Conservation (phyloP, 2,797 vertebrate genomes). For the Agapornis canus region DNA sequence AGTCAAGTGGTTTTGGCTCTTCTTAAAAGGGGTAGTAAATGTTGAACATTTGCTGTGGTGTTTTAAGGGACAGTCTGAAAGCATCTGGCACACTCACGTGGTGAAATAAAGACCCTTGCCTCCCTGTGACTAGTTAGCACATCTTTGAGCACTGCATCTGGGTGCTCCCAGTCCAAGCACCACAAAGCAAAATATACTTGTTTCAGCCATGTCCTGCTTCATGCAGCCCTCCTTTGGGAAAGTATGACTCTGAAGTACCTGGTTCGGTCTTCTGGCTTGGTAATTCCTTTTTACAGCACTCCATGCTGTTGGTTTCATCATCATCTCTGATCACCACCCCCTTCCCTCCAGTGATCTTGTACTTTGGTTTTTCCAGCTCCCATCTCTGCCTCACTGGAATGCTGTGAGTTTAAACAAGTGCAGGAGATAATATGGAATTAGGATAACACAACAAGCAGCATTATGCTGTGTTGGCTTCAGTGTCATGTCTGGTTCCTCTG, state of each 20-base stretch:
- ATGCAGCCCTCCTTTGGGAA: background rate
- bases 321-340: background rate
- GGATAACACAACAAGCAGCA: background rate
- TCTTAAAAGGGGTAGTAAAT: background rate
- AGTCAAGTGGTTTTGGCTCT: background rate
- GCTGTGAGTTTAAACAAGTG: background rate
- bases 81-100: background rate
- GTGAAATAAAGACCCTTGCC: background rate
- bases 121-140: background rate
- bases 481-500: background rate
- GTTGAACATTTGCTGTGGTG: background rate
- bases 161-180: background rate
- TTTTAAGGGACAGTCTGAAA: background rate
- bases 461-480: background rate
- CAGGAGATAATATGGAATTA: background rate
- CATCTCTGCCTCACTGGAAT: background rate
- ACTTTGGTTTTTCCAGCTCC: background rate
- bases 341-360: background rate
- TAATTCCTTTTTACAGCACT: background rate
- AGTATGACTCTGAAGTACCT: background rate
- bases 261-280: background rate
- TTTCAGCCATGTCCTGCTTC: background rate
- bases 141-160: background rate
- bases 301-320: background rate
- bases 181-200: background rate